Percentiles rank a stretch among this genome's conserved stretches.
These are phyloP conservation scores for Tipula confusa DNA, from an alignment of 2,888 invertebrate genomes.

Conservation along the genomic window DNA sequence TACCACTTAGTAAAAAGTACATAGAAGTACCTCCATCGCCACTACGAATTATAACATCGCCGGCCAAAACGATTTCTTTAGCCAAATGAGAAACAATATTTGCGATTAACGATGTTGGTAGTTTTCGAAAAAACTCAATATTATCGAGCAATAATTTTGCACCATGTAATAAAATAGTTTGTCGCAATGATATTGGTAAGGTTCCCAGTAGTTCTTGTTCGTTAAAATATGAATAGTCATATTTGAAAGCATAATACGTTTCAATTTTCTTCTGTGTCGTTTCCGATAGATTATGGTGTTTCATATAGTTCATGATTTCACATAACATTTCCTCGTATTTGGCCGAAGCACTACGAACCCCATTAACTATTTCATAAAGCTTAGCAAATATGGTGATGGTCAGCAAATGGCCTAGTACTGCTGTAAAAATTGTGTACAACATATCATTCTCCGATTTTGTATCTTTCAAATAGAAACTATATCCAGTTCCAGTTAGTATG, in stretches of 20 bases:
- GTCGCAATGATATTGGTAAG: not conserved
- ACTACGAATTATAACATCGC: constrained; percentile 57
- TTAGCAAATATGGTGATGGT: not conserved
- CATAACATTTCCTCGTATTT: not conserved
- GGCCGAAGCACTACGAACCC: not conserved
- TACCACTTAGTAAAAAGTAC: constrained; percentile 61
- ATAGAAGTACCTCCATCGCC: constrained; percentile 59
- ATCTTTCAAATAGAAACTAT: not conserved
- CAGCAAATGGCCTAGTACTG: not conserved
- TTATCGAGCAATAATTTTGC: not conserved
- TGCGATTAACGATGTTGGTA: constrained; percentile 41
- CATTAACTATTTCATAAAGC: not conserved
- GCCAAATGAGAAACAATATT: constrained; percentile 54
- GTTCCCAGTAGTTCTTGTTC: not conserved
- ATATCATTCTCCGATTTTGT: not conserved
- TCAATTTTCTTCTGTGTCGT: not conserved
- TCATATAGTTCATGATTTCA: not conserved
- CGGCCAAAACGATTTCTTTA: constrained; percentile 57
- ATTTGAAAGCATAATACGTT: not conserved
- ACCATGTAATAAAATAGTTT: not conserved
- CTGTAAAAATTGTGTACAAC: not conserved
- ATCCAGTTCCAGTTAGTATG: not conserved
- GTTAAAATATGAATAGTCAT: not conserved
- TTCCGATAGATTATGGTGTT: not conserved
- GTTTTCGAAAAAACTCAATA: not conserved